Evolutionary conservation across 1,140 invertebrate genomes (phyloP).

Genomic region (Megalopta genalis): DNA sequence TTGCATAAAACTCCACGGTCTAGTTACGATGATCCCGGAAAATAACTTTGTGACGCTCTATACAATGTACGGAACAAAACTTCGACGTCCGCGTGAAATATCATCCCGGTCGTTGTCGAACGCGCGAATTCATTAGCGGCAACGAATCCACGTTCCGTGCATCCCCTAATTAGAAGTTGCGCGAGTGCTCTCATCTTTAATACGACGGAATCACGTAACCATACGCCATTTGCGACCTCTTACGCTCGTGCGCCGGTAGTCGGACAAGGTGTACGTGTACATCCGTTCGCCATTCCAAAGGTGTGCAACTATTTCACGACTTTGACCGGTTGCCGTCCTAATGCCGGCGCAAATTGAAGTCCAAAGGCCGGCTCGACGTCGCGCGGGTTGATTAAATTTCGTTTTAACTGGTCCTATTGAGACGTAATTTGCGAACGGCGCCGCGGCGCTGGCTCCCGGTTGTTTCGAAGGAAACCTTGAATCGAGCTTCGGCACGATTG

Average conservation of each 20-base stretch:
- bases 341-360: neutral
- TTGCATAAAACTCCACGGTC: too few species aligned
- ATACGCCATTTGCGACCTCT: neutral
- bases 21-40: too few species aligned
- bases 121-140: neutral
- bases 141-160: too few species aligned
- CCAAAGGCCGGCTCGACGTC: neutral
- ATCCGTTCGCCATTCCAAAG: neutral
- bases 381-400: conserved; percentile 23
- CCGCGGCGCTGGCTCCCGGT: too few species aligned
- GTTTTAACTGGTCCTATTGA: neutral
- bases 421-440: neutral
- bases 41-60: too few species aligned
- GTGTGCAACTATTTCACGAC: neutral
- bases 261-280: neutral
- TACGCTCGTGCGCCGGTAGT: too few species aligned
- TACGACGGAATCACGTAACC: neutral
- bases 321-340: neutral
- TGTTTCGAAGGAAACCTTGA: too few species aligned
- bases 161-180: neutral
- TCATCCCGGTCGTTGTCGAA: neutral
- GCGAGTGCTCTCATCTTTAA: neutral
- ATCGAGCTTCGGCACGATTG: too few species aligned
- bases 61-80: too few species aligned
- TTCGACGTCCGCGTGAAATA: neutral